A percentile compares a stretch with the other conserved stretches of the same genome.
Evolutionary conservation across 2,888 invertebrate genomes (phyloP).

Genomic region (Colletes collaris): DNA sequence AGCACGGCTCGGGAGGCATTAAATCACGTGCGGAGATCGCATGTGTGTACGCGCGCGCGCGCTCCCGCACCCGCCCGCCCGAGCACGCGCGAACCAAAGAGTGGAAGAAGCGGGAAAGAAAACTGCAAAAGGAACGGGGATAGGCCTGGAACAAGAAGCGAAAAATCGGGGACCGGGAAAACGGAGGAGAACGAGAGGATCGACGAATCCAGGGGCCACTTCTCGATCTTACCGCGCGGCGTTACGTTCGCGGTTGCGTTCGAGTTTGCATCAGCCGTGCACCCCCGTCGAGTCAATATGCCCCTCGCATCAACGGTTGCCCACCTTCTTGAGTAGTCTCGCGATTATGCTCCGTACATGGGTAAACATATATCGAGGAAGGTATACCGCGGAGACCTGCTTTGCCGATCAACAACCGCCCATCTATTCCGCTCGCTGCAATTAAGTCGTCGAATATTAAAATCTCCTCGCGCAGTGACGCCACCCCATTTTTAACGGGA

Average conservation of each 20-base stretch:
- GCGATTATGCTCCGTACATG: constrained; percentile 68
- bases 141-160: constrained; percentile 35
- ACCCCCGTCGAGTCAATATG: constrained; percentile 82
- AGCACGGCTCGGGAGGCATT: constrained; percentile 80
- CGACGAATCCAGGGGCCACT: constrained; percentile 49
- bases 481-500: background rate
- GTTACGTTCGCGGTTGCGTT: constrained; percentile 69
- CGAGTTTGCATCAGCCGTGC: constrained; percentile 73
- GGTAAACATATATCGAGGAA: constrained; percentile 47
- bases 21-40: constrained; percentile 81
- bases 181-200: background rate
- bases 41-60: constrained; percentile 66
- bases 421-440: constrained; percentile 42
- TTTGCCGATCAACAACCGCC: constrained; percentile 36
- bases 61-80: constrained; percentile 17
- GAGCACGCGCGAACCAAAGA: constrained; percentile 11
- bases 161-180: constrained; percentile 23
- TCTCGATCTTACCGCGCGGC: constrained; percentile 56
- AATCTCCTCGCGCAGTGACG: constrained; percentile 12
- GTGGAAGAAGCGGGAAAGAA: constrained; percentile 31
- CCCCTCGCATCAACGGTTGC: constrained; percentile 78
- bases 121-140: constrained; percentile 40
- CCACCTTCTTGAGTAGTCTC: constrained; percentile 80
- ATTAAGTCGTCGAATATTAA: constrained; percentile 58
- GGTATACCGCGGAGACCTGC: constrained; percentile 18